phyloP scores from a whole-genome alignment of 2,888 invertebrate species.

The Drosophila testacea region DNA sequence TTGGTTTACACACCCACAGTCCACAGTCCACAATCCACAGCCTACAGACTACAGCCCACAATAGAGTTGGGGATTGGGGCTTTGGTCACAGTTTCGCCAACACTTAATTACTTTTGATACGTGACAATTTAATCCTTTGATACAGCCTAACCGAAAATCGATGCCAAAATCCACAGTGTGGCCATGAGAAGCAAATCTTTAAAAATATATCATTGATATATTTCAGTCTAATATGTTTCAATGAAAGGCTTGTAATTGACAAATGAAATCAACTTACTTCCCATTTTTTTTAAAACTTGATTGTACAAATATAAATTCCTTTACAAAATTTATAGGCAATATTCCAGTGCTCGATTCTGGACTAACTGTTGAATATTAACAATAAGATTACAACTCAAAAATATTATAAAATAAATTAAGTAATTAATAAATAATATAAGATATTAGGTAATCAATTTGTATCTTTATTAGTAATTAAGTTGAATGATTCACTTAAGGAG shows the following conservation, averaged over 20 bases:
- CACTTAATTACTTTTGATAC: constrained; percentile 73
- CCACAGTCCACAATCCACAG: constrained; percentile 8
- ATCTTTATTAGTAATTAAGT: not conserved
- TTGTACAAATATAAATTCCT: not conserved
- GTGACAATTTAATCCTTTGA: constrained; percentile 68
- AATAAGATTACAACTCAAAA: too few species aligned
- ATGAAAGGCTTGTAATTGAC: too few species aligned
- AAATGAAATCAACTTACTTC: too few species aligned
- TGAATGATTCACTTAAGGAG: constrained; percentile 2
- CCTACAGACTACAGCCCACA: constrained; percentile 1
- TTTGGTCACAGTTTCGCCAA: constrained; percentile 41
- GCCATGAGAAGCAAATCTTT: constrained; percentile 4
- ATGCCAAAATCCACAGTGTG: constrained; percentile 40
- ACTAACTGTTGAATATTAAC: too few species aligned
- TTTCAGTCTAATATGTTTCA: too few species aligned
- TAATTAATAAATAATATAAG: not conserved
- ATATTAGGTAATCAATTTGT: not conserved
- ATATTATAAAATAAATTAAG: constrained; percentile 2
- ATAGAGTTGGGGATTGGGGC: constrained; percentile 18
- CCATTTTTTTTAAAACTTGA: not conserved
- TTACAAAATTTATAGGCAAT: not conserved
- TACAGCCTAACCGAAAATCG: constrained; percentile 42
- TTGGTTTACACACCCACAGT: constrained; percentile 45
- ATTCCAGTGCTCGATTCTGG: too few species aligned
- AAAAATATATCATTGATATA: too few species aligned